Conservation (phyloP, 2,113 vertebrate genomes). For the Triplophysa rosa region DNA sequence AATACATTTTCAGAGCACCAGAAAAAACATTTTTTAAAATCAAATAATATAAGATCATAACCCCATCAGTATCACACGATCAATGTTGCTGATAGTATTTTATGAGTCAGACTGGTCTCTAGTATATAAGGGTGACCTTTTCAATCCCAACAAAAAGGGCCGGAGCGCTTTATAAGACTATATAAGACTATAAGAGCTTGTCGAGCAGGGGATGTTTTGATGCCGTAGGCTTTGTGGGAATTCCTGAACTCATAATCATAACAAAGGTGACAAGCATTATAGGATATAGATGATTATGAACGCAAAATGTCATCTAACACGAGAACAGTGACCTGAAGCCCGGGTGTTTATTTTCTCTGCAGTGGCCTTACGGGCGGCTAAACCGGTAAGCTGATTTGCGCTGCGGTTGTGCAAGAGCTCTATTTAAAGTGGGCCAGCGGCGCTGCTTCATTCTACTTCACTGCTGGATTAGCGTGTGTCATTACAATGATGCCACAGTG, state of each 20-base stretch:
- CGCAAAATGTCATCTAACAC: not conserved
- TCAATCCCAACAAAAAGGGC: constrained; percentile 26
- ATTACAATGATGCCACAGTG: constrained; percentile 37
- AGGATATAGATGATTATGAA: constrained; percentile 3
- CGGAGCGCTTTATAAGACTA: constrained; percentile 38
- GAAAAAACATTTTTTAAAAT: too few species aligned
- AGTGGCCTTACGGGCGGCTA: constrained; percentile 16
- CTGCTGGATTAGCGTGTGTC: constrained; percentile 53
- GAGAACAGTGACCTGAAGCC: constrained; percentile 26
- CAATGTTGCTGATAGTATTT: constrained; percentile 6
- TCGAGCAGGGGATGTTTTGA: not conserved
- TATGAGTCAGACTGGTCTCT: constrained; percentile 18
- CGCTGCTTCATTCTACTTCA: constrained; percentile 45
- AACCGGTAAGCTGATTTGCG: constrained; percentile 45
- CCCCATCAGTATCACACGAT: too few species aligned
- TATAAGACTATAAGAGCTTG: not conserved
- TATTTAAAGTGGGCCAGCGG: constrained; percentile 49
- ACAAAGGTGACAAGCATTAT: not conserved
- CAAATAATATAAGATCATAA: too few species aligned
- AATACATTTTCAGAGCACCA: too few species aligned
- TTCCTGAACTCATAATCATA: not conserved
- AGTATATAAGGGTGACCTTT: constrained; percentile 47
- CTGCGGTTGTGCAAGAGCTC: constrained; percentile 43
- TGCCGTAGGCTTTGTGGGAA: not conserved
- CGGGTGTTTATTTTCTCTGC: not conserved